Conservation (phyloP, 2,113 vertebrate genomes). For the Aegotheles bennettii region DNA sequence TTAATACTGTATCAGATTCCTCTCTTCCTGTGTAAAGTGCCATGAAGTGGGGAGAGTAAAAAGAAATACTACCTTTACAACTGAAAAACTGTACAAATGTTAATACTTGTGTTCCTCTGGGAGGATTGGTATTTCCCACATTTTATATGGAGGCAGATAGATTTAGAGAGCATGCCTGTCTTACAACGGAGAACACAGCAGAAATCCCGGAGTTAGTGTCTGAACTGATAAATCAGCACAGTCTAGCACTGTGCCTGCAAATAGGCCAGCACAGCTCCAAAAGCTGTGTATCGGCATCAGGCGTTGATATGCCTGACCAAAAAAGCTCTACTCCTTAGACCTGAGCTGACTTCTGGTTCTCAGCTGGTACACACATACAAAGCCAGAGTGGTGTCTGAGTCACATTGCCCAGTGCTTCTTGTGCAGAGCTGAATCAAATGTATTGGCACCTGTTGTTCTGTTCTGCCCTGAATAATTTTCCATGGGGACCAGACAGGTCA, state of each 20-base stretch:
- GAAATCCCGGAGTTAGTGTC: neutral
- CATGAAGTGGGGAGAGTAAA: neutral
- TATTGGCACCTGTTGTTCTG: neutral
- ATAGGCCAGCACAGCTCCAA: neutral
- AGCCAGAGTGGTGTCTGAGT: neutral
- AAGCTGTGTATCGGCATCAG: neutral
- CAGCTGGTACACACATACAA: neutral
- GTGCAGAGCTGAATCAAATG: neutral
- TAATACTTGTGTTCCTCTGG: neutral
- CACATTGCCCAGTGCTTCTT: neutral
- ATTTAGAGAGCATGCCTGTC: neutral
- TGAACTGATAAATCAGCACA: neutral
- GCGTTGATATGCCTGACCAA: neutral
- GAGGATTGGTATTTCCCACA: neutral
- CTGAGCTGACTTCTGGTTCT: neutral
- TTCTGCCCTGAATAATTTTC: neutral
- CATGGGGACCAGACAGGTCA: rapidly evolving
- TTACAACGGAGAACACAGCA: neutral
- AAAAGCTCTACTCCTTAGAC: neutral
- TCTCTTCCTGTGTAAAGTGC: neutral
- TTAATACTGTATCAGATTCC: rapidly evolving
- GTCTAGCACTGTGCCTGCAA: neutral
- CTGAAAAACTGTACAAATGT: neutral
- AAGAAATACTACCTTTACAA: neutral
- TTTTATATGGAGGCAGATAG: neutral